A percentile compares a stretch with the other conserved stretches of the same genome.
Evolutionary conservation across 2,113 vertebrate genomes (phyloP).

Genomic region (Burhinus bistriatus): DNA sequence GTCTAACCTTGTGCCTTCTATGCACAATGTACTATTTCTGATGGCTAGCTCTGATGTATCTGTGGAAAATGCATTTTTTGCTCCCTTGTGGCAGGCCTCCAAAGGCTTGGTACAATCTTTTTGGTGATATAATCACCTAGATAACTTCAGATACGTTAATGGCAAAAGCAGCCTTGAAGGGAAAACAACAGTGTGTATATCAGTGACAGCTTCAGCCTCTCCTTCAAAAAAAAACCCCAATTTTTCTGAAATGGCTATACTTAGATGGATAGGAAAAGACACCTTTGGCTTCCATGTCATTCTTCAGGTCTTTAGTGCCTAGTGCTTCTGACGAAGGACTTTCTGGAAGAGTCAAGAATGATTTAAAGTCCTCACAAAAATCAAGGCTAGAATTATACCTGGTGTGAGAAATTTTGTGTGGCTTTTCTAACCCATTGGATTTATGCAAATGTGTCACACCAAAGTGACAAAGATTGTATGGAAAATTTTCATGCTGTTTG

Average conservation of each 20-base stretch:
- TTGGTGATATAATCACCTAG: neutral
- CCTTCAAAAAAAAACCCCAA: accelerated
- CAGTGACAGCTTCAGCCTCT: neutral
- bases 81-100: neutral
- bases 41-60: neutral
- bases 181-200: neutral
- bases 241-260: neutral
- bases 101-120: neutral
- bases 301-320: neutral
- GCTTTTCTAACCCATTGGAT: neutral
- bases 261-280: neutral
- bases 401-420: neutral
- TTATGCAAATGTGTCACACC: neutral
- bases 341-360: neutral
- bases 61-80: neutral
- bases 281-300: neutral
- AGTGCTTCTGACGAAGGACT: neutral
- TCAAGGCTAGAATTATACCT: neutral
- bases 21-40: neutral
- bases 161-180: neutral
- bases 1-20: neutral
- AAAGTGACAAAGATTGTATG: neutral
- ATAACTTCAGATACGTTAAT: neutral
- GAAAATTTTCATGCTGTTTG: neutral
- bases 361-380: neutral